Evolutionary conservation across 2,113 vertebrate genomes (phyloP), one percentile per base, ranked within the genome.

Genomic region (Oreochromis spilurus): DNA sequence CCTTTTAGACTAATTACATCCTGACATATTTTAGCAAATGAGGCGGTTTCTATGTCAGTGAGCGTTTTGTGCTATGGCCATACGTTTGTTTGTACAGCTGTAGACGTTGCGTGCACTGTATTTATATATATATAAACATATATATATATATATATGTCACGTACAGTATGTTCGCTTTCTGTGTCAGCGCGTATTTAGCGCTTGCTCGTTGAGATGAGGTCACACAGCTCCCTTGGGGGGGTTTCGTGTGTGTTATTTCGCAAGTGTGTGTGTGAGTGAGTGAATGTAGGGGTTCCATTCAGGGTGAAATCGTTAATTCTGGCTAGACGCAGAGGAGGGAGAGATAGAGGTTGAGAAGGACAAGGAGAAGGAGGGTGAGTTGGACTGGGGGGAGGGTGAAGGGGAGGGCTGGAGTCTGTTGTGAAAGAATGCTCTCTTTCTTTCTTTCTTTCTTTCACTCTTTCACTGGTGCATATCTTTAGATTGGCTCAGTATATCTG

Each of bases 401-500:
- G 52, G 84, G 83, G 90, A 24, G 88, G 70, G 84, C 77, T 90
- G 89, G 77, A 87, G 90, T 85, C 75, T 87, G 87, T 89, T 83
- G 91, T 89, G 92, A 89, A 93, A 95, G 92, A 94, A 93, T 87
- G 84, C 87, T 90, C 82, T 92, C 92, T 93, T 93, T 94, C 91
- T 90, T 84, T 92, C 92, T 89, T 26, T 26, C n/a, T 21, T 45
- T 93, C 91, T 90, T 88, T 90, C 83, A 84, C 84, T 94, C 90
- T 90, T 91, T 93, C 92, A 89, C 91, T 92, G 88, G 86, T 79
- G 88, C 84, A 57, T 21, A 82, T 92, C 92, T 94, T 95, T 93
- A 92, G 92, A 94, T 94, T 88, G 94, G 88, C 89, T 90, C 92
- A 89, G 80, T 95, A 80, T 93, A 91, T 95, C 90, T 93, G 92